Conservation (phyloP, 2,888 invertebrate genomes). For the Plagiodera versicolora region DNA sequence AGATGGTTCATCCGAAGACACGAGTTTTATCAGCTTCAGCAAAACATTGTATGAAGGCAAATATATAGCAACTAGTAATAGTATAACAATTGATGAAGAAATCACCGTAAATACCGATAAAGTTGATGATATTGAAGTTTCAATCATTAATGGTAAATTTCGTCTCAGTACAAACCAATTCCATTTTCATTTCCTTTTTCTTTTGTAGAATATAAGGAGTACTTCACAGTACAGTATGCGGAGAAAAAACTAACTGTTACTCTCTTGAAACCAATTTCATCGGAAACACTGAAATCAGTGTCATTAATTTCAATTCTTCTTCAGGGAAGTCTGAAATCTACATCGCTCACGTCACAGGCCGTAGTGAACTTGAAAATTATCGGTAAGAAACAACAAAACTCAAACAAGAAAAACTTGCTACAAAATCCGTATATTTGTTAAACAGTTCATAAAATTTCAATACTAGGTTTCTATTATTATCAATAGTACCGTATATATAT, state of each 20-base stretch:
- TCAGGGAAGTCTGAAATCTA: conserved; percentile 6
- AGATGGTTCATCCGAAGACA: conserved; percentile 10
- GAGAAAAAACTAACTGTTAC: neutral
- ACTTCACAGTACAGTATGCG: neutral
- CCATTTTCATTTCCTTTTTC: neutral
- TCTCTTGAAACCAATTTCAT: neutral
- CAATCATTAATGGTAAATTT: conserved; percentile 2
- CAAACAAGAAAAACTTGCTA: no score
- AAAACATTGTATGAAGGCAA: conserved; percentile 1
- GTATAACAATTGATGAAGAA: neutral
- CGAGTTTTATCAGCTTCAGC: neutral
- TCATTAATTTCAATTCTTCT: conserved; percentile 11
- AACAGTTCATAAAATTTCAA: no score
- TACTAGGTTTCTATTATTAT: no score
- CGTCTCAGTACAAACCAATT: neutral
- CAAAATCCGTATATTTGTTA: no score
- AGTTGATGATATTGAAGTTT: conserved; percentile 4
- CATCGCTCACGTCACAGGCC: conserved; percentile 2
- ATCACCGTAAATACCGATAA: neutral
- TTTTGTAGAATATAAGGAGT: conserved; percentile 6
- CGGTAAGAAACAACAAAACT: no score
- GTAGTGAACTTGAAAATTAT: conserved; percentile 16
- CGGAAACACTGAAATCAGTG: neutral
- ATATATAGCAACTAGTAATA: neutral
- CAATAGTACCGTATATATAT: no score